Base-by-base conservation (phyloP, 2,797 vertebrate genomes). In the Sebastes aleutianus region DNA sequence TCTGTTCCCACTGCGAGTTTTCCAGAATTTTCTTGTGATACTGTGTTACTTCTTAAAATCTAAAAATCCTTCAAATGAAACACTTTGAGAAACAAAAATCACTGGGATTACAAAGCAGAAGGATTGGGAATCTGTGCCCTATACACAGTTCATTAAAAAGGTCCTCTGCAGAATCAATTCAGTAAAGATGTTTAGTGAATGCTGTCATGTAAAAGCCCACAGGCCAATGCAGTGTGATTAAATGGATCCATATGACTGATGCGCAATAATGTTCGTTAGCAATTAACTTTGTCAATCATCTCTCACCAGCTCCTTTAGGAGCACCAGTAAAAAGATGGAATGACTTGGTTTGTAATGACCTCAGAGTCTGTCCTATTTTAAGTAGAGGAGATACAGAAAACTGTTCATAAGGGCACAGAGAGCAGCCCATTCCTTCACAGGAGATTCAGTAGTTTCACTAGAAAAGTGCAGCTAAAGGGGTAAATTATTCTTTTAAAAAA, bases 321-420 rank as follows among this genome's bases (percentile, higher is more conserved):
- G 16, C 29, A 29, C 26, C 5, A 20, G 20, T 9, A 20, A 32
- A 74, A 56, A 27, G 18, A 57, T 9, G 56, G 18, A 66, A n/a
- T 57, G 20, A 74, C 16, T 34, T 63, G 24, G 43, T 54, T 63
- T 61, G n/a, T 70, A 57, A 29, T 59, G 66, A 53, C 66, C 31
- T 66, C 6, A 32, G 20, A 50, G 14, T 43, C 27, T 70, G 70
- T 64, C 36, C 43, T 82, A 74, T 57, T 78, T 87, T 24, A 80
- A 65, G 57, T 22, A 29, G 20, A 71, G 22, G 47, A 64, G 50
- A 20, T n/a, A 24, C 10, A 36, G 56, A 61, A 70, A 67, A 67
- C 27, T 63, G 50, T n/a, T 12, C 43, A 31, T 62, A 65, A 79
- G 36, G 67, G 18, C n/a, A 63, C 5, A 53, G 54, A 39, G 36